These are phyloP conservation scores for Maconellicoccus hirsutus DNA, from an alignment of 1,140 invertebrate genomes.

Conservation along the genomic window DNA sequence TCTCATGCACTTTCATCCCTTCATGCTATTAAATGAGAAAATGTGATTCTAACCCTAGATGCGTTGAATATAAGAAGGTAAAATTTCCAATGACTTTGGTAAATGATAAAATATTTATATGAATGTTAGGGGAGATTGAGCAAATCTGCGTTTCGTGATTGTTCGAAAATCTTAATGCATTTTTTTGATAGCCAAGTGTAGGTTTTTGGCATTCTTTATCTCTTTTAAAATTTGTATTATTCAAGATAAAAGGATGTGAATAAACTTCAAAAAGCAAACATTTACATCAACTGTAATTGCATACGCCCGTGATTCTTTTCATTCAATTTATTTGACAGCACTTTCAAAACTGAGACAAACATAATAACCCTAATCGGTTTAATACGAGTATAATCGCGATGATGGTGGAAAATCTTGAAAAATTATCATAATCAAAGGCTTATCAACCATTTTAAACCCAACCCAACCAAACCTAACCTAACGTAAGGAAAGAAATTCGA, in stretches of 20 bases:
- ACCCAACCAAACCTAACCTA: too few relatives aligned
- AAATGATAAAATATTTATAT: conserved; percentile 15
- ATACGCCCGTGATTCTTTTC: too few relatives aligned
- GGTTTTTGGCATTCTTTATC: background rate
- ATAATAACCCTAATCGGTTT: too few relatives aligned
- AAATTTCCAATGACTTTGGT: conserved; percentile 7
- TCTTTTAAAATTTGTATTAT: background rate
- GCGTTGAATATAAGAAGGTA: background rate
- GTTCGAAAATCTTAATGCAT: conserved; percentile 22
- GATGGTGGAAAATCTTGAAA: too few relatives aligned
- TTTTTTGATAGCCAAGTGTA: background rate
- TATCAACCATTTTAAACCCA: too few relatives aligned
- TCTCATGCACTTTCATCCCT: conserved; percentile 9
- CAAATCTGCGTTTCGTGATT: background rate
- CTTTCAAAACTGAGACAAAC: too few relatives aligned
- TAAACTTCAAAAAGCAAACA: too few relatives aligned
- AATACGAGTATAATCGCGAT: too few relatives aligned
- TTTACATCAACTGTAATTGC: too few relatives aligned
- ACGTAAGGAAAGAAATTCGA: too few relatives aligned
- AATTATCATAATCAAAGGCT: too few relatives aligned
- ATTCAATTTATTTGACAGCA: too few relatives aligned
- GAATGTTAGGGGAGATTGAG: background rate
- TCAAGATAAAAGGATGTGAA: background rate
- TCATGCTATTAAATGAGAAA: conserved; percentile 13
- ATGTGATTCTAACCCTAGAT: conserved; percentile 1